phyloP scores from a whole-genome alignment of 2,797 vertebrate genomes.

The Peromyscus nudipes region DNA sequence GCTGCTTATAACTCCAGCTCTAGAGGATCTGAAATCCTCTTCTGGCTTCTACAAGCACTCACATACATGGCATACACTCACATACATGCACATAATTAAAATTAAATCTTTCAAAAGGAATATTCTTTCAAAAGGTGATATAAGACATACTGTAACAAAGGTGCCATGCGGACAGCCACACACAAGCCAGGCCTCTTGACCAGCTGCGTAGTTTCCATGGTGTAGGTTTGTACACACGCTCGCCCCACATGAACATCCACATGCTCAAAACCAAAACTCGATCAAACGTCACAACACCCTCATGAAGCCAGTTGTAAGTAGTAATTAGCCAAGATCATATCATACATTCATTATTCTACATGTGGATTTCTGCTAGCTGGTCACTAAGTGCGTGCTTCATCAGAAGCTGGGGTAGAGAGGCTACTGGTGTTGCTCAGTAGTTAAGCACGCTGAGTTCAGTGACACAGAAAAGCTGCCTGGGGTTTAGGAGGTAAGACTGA shows the following conservation, averaged over 20 bases:
- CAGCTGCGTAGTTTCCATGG: background rate
- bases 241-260: background rate
- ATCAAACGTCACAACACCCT: background rate
- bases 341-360: slow-evolving; percentile 20
- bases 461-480: background rate
- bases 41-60: background rate
- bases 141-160: background rate
- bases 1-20: background rate
- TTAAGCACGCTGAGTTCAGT: background rate
- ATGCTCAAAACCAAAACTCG: background rate
- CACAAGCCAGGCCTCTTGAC: background rate
- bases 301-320: slow-evolving; percentile 34
- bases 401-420: background rate
- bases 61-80: too few species aligned
- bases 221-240: background rate
- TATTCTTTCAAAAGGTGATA: background rate
- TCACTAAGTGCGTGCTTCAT: background rate
- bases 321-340: slow-evolving; percentile 42
- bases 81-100: background rate
- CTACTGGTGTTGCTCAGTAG: background rate
- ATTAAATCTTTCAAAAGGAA: background rate
- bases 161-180: accelerated
- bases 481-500: background rate
- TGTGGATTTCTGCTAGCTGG: slow-evolving; percentile 31
- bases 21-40: background rate